Percentiles rank a stretch among this genome's conserved stretches.
Evolutionary conservation across 2,797 vertebrate species (phyloP).

Genomic region (Thripadectes ignobilis): DNA sequence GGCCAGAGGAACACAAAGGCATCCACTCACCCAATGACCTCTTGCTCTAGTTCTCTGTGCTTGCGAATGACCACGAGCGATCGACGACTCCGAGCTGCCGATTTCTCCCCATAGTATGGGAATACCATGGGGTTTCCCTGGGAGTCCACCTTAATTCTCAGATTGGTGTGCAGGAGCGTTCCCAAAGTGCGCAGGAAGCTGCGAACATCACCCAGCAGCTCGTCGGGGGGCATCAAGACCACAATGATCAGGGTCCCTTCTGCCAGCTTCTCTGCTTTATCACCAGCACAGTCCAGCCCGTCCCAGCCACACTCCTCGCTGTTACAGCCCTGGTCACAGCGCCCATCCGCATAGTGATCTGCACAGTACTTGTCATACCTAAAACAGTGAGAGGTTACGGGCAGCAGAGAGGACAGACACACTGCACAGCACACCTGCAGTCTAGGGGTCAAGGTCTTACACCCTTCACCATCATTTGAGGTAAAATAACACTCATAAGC

Average conservation of each 20-base stretch:
- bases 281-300: slow-evolving; percentile 86
- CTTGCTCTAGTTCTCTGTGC: slow-evolving; percentile 78
- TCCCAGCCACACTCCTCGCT: slow-evolving; percentile 93
- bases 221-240: slow-evolving; percentile 87
- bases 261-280: slow-evolving; percentile 78
- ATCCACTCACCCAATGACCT: slow-evolving; percentile 80
- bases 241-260: slow-evolving; percentile 87
- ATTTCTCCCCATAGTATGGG: slow-evolving; percentile 80
- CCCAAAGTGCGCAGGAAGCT: slow-evolving; percentile 89
- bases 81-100: slow-evolving; percentile 71
- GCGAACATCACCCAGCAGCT: slow-evolving; percentile 85
- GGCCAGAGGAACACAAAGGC: background rate
- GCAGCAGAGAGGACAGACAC: background rate
- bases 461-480: background rate
- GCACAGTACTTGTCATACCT: slow-evolving; percentile 92
- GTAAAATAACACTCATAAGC: background rate
- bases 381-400: background rate
- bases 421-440: background rate
- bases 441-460: background rate
- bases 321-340: slow-evolving; percentile 91
- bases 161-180: slow-evolving; percentile 87
- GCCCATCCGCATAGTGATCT: slow-evolving; percentile 87
- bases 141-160: slow-evolving; percentile 82
- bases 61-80: slow-evolving; percentile 58
- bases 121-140: slow-evolving; percentile 85